Percentiles rank a stretch among this genome's conserved stretches.
These are phyloP conservation scores for Condylura cristata DNA, from an alignment of 2,113 vertebrate genomes.

Conservation along the genomic window DNA sequence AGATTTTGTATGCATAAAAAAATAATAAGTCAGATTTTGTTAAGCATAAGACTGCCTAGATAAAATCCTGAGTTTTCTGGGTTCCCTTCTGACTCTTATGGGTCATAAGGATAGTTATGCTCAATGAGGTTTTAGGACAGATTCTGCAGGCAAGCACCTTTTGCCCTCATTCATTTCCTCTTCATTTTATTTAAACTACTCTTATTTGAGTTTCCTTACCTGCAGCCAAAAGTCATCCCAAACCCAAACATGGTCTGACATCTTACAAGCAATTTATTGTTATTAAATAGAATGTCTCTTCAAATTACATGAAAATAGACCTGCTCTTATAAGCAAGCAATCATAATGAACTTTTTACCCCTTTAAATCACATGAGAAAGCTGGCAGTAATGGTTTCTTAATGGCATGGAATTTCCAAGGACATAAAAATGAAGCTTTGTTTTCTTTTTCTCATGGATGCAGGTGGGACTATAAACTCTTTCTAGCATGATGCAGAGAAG, in stretches of 20 bases:
- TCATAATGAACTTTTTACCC: constrained; percentile 65
- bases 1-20: background rate
- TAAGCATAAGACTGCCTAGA: background rate
- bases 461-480: constrained; percentile 86
- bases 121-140: background rate
- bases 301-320: constrained; percentile 32
- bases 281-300: constrained; percentile 12
- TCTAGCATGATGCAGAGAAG: constrained; percentile 81
- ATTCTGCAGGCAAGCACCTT: background rate
- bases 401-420: constrained; percentile 53
- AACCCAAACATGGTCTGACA: background rate
- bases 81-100: background rate
- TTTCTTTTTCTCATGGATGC: constrained; percentile 69
- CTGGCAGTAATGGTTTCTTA: constrained; percentile 61
- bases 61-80: background rate
- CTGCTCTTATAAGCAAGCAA: background rate
- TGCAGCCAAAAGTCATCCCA: background rate
- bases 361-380: constrained; percentile 35
- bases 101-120: background rate
- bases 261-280: background rate
- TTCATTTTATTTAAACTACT: background rate
- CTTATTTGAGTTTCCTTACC: background rate
- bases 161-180: background rate
- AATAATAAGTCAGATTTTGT: background rate
- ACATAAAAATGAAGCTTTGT: constrained; percentile 84